These are phyloP conservation scores for Nephrotoma appendiculata DNA, from an alignment of 2,888 invertebrate genomes.

Conservation along the genomic window DNA sequence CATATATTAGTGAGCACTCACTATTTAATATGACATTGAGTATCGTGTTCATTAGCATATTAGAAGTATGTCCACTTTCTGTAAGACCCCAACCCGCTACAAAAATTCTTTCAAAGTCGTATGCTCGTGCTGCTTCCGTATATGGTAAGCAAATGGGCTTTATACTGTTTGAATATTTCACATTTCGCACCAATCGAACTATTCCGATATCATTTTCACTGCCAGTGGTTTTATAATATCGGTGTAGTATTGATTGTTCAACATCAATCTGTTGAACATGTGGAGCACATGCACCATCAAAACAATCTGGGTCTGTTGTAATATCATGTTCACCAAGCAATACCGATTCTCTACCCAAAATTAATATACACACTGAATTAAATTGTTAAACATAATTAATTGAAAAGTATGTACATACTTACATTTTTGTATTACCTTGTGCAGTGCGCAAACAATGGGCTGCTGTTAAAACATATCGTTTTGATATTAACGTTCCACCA, in stretches of 20 bases:
- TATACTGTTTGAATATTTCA: constrained; percentile 29
- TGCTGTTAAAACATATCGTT: constrained; percentile 24
- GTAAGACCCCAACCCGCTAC: constrained; percentile 46
- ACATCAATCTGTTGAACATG: constrained; percentile 28
- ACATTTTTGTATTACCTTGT: neutral
- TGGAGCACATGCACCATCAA: constrained; percentile 23
- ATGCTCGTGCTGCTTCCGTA: constrained; percentile 22
- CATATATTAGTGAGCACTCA: neutral
- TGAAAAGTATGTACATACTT: no score
- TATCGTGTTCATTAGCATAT: neutral
- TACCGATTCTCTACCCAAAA: constrained; percentile 11
- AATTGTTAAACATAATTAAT: no score
- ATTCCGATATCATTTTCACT: constrained; percentile 45
- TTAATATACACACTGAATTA: no score
- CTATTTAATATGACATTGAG: neutral
- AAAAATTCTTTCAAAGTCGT: constrained; percentile 24
- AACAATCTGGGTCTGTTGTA: constrained; percentile 4
- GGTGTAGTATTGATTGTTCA: constrained; percentile 33
- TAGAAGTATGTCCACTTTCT: constrained; percentile 20
- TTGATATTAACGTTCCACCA: constrained; percentile 24
- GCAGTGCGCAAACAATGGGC: constrained; percentile 21
- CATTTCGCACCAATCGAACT: constrained; percentile 27
- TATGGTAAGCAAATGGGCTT: constrained; percentile 38
- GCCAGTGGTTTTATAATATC: constrained; percentile 29
- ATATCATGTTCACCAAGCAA: constrained; percentile 20